Base-by-base conservation (phyloP, 2,113 vertebrate genomes). In the Centropus bengalensis region DNA sequence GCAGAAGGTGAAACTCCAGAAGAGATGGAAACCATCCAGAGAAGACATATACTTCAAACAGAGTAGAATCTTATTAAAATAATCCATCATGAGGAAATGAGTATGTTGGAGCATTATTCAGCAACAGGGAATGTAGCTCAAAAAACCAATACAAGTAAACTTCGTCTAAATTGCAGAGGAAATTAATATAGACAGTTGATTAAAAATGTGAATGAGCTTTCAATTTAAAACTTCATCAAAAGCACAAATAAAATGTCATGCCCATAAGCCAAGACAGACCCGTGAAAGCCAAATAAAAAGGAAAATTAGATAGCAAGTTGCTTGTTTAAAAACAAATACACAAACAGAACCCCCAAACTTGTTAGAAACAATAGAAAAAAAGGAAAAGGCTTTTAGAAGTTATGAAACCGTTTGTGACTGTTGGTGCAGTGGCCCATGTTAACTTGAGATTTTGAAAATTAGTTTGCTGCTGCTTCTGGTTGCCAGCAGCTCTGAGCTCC, bases 1-100 rank as follows among this genome's bases (percentile, higher is more conserved):
- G 45, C 79, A 67, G 44, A 90, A 81, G 60, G 80, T 91, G 63
- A 74, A 62, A 54, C 78, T 89, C 60, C 60, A 30, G n/a, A 89
- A 80, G 68, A 66, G 74, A 36, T 74, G 69, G 78, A 93, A 93
- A 90, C 18, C 60, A 52, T 83, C 68, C 84, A 91, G 94, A 85
- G 45, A 64, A 82, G 75, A 68, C 16, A 6, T 10, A 12, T 2
- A 62, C 55, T 92, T 95, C 75, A 95, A 80, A 96, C 89, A 36
- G 55, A 93, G 83, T 26, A 40, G 59, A 89, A 73, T 82, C 75
- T 96, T 91, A 97, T 95, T 88, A 88, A 97, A 96, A 76, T 68
- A 86, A 95, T 94, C 66, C 18, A 33, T 92, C 81, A 55, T 20
- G 79, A 95, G 93, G 92, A 93, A 96, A 94, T 92, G 68, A 93